A percentile compares a stretch with the other conserved stretches of the same genome.
Evolutionary conservation across 2,113 vertebrate genomes (phyloP).

Genomic region (Clarias macrocephalus): DNA sequence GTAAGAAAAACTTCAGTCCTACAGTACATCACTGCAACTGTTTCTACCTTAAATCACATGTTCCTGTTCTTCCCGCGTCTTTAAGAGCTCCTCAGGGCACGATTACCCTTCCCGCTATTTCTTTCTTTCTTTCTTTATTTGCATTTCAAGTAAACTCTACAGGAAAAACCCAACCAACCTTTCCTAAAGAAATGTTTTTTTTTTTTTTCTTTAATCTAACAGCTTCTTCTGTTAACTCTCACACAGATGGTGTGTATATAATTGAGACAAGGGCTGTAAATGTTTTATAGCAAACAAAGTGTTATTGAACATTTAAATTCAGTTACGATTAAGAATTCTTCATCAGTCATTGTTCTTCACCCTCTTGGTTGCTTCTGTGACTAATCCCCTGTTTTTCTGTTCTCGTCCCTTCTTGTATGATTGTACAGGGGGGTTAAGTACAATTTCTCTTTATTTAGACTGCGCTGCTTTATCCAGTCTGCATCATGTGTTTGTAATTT

Average conservation of each 20-base stretch:
- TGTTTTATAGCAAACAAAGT: neutral
- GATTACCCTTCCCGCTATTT: neutral
- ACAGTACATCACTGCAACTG: neutral
- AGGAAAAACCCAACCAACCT: too few species aligned
- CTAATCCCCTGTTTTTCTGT: too few species aligned
- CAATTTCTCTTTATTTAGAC: too few species aligned
- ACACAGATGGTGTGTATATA: neutral
- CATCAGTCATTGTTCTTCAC: too few species aligned
- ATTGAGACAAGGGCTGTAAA: neutral
- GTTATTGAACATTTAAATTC: neutral
- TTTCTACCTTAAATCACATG: neutral
- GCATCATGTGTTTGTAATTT: too few species aligned
- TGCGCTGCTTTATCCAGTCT: too few species aligned
- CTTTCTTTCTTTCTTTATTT: neutral
- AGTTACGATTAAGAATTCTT: neutral
- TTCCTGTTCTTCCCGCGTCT: neutral
- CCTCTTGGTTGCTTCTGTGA: too few species aligned
- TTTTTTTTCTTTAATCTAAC: neutral
- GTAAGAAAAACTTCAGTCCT: neutral
- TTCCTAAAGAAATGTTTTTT: neutral
- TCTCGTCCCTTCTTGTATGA: too few species aligned
- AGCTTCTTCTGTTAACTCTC: too few species aligned
- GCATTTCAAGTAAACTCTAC: neutral
- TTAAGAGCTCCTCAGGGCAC: neutral
- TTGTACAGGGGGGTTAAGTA: too few species aligned